Base-by-base conservation (phyloP, 2,888 invertebrate species). In the Andrena camellia region DNA sequence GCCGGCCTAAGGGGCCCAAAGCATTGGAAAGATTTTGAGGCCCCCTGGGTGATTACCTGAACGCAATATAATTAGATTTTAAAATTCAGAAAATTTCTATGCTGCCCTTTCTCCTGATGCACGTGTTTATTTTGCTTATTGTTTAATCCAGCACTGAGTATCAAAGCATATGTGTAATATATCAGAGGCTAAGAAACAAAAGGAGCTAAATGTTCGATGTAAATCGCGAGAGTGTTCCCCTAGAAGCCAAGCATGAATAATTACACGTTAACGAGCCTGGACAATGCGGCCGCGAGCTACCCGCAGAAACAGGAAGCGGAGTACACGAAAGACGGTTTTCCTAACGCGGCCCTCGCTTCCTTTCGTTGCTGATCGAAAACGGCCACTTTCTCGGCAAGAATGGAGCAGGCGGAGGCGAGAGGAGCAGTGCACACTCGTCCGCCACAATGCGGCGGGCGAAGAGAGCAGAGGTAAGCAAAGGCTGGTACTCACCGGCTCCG, bases 401-500 rank as follows among this genome's bases (percentile, higher is more conserved):
- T 66, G 29, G 48, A 60, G 79, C 67, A 59, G 54, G 73, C 10
- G 75, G 69, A 59, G 54, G 73, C 10, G 75, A 71, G 59, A 81
- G 79, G 81, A 63, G 20, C 62, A 26, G 60, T 13, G 31, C 23
- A n/a, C 20, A 20, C 48, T 13, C 29, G 64, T 52, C 29, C 33
- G 20, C 8, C 8, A n/a, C 33, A 23, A 57, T 26, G 57, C 26
- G 23, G 23, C 23, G 63, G 23, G 62, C 62, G 29, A 20, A 5
- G 26, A 62, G n/a, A 42, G 35, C 26, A 60, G 48, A n/a, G 50
- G 70, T 50, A 64, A 33, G 52, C 4, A 86, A 57, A 42, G 50
- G 50, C 26, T 13, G 64, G 80, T 23, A 96, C 97, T 97, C 94
- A 97, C 97, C 96, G 97, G 96, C 95, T 97, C 97, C 70, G 90